phyloP scores from a whole-genome alignment of 2,797 vertebrate genomes.

The Eulemur coronatus region DNA sequence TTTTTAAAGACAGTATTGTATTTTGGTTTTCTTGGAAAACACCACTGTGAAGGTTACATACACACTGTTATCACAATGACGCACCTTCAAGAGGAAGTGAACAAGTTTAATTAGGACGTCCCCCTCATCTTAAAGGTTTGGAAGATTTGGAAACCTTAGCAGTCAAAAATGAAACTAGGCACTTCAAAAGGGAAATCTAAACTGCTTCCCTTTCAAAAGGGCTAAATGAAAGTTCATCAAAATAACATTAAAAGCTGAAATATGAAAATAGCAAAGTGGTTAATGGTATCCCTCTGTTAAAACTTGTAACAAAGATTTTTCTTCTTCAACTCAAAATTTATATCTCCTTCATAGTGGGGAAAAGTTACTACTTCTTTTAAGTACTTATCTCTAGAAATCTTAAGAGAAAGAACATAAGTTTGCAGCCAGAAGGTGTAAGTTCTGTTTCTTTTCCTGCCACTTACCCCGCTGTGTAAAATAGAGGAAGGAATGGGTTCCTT shows the following conservation, averaged over 20 bases:
- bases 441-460: background rate
- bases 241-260: slow-evolving; percentile 1
- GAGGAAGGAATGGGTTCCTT: background rate
- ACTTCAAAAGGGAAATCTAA: slow-evolving; percentile 17
- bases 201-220: background rate
- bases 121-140: background rate
- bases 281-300: background rate
- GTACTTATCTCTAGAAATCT: background rate
- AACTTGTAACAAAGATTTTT: background rate
- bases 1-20: background rate
- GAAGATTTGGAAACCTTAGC: background rate
- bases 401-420: background rate
- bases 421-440: background rate
- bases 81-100: slow-evolving; percentile 40
- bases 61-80: background rate
- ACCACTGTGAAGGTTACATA: background rate
- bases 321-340: background rate
- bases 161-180: background rate
- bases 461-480: background rate
- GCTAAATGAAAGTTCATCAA: background rate
- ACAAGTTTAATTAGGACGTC: background rate
- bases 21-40: slow-evolving; percentile 24
- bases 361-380: background rate
- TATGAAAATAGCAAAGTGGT: background rate
- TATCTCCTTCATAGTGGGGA: background rate